Conservation (phyloP, 2,113 vertebrate species). For the Rhineura floridana region DNA sequence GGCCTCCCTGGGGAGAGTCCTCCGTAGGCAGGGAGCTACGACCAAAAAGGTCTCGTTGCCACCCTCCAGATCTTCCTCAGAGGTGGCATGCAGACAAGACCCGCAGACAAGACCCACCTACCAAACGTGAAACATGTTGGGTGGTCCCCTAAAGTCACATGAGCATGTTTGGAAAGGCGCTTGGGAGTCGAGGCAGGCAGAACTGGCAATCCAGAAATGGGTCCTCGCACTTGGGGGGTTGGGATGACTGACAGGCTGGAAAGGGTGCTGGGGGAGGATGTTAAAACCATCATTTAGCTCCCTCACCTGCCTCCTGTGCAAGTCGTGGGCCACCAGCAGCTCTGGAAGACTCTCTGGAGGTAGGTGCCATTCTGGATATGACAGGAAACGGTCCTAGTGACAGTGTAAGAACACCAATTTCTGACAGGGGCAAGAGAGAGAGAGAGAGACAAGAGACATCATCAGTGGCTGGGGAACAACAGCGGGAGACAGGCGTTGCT, state of each 20-base stretch:
- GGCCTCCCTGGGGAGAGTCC: too few species aligned
- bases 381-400: conserved; percentile 88
- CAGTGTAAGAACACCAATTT: conserved; percentile 94
- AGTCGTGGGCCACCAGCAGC: conserved; percentile 92
- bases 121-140: too few species aligned
- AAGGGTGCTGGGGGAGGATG: neutral
- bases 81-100: too few species aligned
- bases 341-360: conserved; percentile 91
- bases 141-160: too few species aligned
- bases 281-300: neutral
- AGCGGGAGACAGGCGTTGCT: neutral
- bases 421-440: conserved; percentile 67
- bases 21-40: too few species aligned
- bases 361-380: conserved; percentile 94
- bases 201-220: neutral
- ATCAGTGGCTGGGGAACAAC: rapidly evolving
- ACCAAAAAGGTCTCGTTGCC: too few species aligned
- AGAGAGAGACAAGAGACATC: rapidly evolving
- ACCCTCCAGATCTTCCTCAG: too few species aligned
- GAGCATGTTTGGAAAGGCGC: neutral
- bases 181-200: neutral
- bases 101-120: too few species aligned
- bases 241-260: neutral
- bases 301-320: conserved; percentile 88
- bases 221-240: neutral